Evolutionary conservation across 2,797 vertebrate species (phyloP), one percentile per base, ranked within the genome.

Genomic region (Siniperca scherzeri): DNA sequence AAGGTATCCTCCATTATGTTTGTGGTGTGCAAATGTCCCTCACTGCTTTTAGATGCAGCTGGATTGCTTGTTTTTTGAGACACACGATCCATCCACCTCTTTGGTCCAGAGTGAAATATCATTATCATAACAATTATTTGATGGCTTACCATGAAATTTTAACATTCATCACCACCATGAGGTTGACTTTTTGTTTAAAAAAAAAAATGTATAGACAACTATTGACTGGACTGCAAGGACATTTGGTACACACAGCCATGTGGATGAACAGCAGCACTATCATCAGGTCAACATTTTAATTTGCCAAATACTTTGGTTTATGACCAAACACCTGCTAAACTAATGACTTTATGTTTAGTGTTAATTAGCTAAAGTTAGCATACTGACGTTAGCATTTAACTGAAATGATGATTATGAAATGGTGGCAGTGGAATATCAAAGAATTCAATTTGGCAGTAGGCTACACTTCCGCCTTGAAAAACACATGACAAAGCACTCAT

Each of bases 1-100:
- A 85, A 73, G 46, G 66, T 25, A 77, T 52, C 61, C 14, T 83
- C 17, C 42, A 21, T 53, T 69, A 59, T 78, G 33, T 75, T 53
- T 76, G n/a, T 48, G 30, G 4, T 30, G 33, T 68, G 33, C 6
- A 79, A 50, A 65, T 67, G 44, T 67, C 38, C 27, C 16, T 53
- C 16, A 1, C 22, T 46, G 38, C 56, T 68, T 48, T 38, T 16
- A 62, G 8, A n/a, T 53, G 44, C 33, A 44, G 46, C 30, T 30
- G 12, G 25, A 68, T 9, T 21, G 40, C 8, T 46, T 72, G 36
- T 17, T 59, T 38, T 76, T 56, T 30, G 56, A 66, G n/a, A 25
- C 48, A 53, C 72, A 33, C 3, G 11, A 14, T 44, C 9, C 2
- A 33, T 42, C 27, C 21, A 48, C 52, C 50, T 3, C 40, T 67